phyloP scores from a whole-genome alignment of 1,140 invertebrate genomes.

The Achroia grisella region DNA sequence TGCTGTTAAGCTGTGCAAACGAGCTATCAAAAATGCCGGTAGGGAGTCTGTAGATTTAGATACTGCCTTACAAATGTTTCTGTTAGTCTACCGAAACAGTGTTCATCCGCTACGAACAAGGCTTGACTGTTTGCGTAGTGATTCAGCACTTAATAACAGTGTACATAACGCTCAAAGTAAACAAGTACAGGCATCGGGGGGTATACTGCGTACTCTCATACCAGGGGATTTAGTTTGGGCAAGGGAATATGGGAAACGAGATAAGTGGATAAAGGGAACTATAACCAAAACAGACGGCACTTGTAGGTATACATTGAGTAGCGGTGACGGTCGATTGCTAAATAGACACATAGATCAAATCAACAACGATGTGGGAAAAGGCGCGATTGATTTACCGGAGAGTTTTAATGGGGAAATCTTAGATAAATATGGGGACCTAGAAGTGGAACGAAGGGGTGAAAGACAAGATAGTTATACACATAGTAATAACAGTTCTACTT shows the following conservation, averaged over 20 bases:
- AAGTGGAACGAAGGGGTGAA: too few species aligned
- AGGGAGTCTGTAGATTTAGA: background rate
- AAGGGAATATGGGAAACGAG: background rate
- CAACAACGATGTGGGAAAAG: too few species aligned
- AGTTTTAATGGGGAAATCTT: too few species aligned
- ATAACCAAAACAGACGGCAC: background rate
- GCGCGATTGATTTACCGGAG: too few species aligned
- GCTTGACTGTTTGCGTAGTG: constrained; percentile 11
- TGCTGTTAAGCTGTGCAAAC: constrained; percentile 6
- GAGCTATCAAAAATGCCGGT: constrained; percentile 8
- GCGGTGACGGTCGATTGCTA: background rate
- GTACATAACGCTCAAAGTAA: background rate
- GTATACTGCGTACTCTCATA: background rate
- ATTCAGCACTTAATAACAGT: background rate
- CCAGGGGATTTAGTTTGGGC: constrained; percentile 2
- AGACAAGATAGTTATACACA: too few species aligned
- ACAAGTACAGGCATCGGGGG: background rate
- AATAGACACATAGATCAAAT: constrained; percentile 4
- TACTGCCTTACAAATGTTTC: too few species aligned
- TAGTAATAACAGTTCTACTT: too few species aligned
- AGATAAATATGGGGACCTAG: too few species aligned
- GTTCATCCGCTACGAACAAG: constrained; percentile 10
- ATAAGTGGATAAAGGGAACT: constrained; percentile 3
- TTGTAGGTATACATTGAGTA: background rate
- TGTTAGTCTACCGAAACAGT: constrained; percentile 18